phyloP scores from a whole-genome alignment of 2,888 invertebrate species.

The Julus scandinavius region DNA sequence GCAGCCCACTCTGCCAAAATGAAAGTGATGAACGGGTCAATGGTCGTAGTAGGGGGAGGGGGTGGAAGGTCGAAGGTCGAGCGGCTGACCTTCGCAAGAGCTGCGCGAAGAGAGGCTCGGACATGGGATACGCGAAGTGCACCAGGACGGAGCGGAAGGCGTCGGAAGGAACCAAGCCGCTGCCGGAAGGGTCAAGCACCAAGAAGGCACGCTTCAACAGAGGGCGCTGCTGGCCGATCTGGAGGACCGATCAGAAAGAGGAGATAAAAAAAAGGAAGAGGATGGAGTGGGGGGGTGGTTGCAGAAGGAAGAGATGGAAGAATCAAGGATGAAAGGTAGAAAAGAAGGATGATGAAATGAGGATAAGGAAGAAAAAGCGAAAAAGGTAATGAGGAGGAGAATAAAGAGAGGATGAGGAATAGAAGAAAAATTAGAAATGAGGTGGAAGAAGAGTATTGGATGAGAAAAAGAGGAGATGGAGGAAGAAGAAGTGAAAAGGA shows the following conservation, averaged over 20 bases:
- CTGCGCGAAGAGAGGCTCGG: constrained; percentile 15
- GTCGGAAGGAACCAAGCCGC: not conserved
- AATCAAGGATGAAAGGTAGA: too few relatives aligned
- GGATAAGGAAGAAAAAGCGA: too few relatives aligned
- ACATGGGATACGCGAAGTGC: constrained; percentile 50
- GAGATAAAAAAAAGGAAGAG: too few relatives aligned
- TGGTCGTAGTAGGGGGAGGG: not conserved
- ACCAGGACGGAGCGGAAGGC: constrained; percentile 41
- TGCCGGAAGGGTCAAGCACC: constrained; percentile 23
- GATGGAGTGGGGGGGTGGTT: too few relatives aligned
- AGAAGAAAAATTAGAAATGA: too few relatives aligned
- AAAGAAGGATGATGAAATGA: too few relatives aligned
- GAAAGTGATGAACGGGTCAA: not conserved
- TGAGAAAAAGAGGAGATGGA: too few relatives aligned
- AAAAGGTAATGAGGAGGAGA: too few relatives aligned
- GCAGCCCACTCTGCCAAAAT: not conserved
- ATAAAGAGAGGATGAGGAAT: too few relatives aligned
- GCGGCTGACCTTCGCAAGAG: not conserved
- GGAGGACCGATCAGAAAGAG: not conserved
- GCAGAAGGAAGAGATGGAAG: too few relatives aligned
- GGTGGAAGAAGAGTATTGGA: too few relatives aligned
- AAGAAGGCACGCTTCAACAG: not conserved
- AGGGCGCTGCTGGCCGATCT: not conserved
- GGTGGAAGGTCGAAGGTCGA: not conserved
- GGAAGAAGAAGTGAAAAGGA: too few relatives aligned